Evolutionary conservation across 2,888 invertebrate genomes (phyloP), one percentile per base, ranked within the genome.

Genomic region (Erannis defoliaria): DNA sequence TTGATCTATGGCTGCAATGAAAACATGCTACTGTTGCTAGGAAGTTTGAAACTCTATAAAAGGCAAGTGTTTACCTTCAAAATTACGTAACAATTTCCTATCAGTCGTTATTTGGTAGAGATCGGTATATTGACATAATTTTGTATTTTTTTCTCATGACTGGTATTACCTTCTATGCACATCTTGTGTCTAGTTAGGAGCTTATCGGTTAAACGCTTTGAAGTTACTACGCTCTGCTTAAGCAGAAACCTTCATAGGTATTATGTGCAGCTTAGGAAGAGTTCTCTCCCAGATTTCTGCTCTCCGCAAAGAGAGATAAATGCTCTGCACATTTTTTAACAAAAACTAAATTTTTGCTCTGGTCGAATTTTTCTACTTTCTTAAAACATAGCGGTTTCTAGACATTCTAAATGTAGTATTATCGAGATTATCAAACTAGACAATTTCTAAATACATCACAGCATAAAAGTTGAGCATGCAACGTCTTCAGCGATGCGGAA

Each of bases 401-500:
- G 14, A 35, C 35, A 4, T 23, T 19, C 42, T 9, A 2, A 9
- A 10, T 31, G 1, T 10, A 5, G 12, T 14, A 26, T 26, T n/a
- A 12, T 45, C 16, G 29, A 45, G 8, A 45, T 45, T 46, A 46
- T 46, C 18, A n/a, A 31, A 3, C 1, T 31, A 10, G 12, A 18
- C 9, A 5, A 12, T 29, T 45, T 45, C 45, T 45, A 33, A 19
- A 33, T n/a, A 46, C 12, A 14, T 21, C 12, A 31, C 18, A 18
- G 12, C 19, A 18, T 6, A 19, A 16, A 29, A 18, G 31, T 33
- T 48, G 10, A 23, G 9, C 16, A 29, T 38, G 12, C 38, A 38
- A 2, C 35, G 2, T 9, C 33, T 33, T 53, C 33, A 19, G 50
- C 55, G 48, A 72, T 60, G 61, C 60, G 63, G 68, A 73, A 73